These are phyloP conservation scores for Ophioderma brevispina DNA, from an alignment of 35 echinoderm and acorn worm genomes.

Conservation along the genomic window DNA sequence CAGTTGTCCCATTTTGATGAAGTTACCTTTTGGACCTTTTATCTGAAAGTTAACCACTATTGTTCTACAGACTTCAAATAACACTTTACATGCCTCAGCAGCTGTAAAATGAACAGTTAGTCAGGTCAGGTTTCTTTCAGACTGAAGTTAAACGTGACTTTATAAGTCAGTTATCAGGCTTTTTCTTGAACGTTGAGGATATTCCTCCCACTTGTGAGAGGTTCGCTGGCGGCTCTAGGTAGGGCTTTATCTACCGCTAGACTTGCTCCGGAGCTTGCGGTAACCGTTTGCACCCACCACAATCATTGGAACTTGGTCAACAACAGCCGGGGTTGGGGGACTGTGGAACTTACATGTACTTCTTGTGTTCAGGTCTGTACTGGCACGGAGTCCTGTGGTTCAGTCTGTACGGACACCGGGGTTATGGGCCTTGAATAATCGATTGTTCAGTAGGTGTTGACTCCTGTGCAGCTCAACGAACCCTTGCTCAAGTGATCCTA, in stretches of 20 bases:
- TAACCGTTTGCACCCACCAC: neutral
- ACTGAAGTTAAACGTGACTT: neutral
- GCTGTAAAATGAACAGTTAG: neutral
- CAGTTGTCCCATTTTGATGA: neutral
- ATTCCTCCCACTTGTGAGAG: neutral
- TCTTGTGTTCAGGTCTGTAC: too few relatives aligned
- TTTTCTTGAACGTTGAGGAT: neutral
- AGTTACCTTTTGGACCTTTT: neutral
- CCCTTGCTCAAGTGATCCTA: neutral
- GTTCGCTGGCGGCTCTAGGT: neutral
- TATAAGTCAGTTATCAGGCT: neutral
- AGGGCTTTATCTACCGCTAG: neutral
- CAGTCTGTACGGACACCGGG: too few relatives aligned
- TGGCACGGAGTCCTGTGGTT: too few relatives aligned
- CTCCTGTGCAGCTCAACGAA: neutral
- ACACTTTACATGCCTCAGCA: neutral
- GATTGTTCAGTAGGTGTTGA: neutral
- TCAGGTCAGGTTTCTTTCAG: neutral
- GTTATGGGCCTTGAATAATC: neutral
- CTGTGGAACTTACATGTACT: too few relatives aligned
- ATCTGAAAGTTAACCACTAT: neutral
- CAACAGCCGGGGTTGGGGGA: too few relatives aligned
- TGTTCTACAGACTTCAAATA: neutral
- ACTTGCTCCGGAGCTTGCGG: slow-evolving; percentile 6
- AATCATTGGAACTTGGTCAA: neutral